Base-by-base conservation (phyloP, 2,113 vertebrate species). In the Rattus rattus region DNA sequence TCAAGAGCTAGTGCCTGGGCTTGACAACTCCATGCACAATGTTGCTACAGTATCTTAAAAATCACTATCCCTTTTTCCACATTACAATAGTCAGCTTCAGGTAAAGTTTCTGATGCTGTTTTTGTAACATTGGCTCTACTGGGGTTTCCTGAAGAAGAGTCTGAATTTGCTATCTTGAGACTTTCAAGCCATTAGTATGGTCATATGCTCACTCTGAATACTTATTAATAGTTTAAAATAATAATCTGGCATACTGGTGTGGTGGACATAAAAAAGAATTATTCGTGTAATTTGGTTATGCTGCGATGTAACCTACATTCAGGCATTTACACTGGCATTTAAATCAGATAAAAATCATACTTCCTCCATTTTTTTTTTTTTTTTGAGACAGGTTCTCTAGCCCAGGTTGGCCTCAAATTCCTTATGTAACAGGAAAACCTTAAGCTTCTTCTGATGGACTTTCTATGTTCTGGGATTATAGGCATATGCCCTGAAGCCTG, bases 161-260 rank as follows among this genome's bases (percentile, higher is more conserved):
- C 49, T 89, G n/a, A 19, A 88, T 88, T 75, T 91, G 81, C 28
- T 17, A 84, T 79, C 67, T 92, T 95, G 59, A 89, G 33, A 70
- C 86, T 80, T 79, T 73, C 69, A 16, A 43, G 28, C 47, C 47
- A 70, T 30, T 39, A 84, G 1, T 77, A 72, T 3, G 1, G 85
- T 36, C 39, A 89, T 56, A 73, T 33, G 47, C 65, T 95, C 14
- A 61, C 36, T 73, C 22, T 80, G 85, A 94, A 11, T 9, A 61
- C 30, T 20, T 54, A 92, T 65, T 95, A 94, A 75, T 11, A n/a
- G 73, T 72, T 52, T 95, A 87, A 59, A 81, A 85, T 49, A 92
- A 81, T 84, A 56, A 91, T 56, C 11, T 47, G 72, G 54, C 43
- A 73, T 11, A 63, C 0, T 56, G 28, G 33, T 88, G n/a, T 95